Percentiles rank a stretch among this genome's conserved stretches.
These are phyloP conservation scores for Urocyon cinereoargenteus DNA, from an alignment of 2,797 vertebrate genomes.

Conservation along the genomic window DNA sequence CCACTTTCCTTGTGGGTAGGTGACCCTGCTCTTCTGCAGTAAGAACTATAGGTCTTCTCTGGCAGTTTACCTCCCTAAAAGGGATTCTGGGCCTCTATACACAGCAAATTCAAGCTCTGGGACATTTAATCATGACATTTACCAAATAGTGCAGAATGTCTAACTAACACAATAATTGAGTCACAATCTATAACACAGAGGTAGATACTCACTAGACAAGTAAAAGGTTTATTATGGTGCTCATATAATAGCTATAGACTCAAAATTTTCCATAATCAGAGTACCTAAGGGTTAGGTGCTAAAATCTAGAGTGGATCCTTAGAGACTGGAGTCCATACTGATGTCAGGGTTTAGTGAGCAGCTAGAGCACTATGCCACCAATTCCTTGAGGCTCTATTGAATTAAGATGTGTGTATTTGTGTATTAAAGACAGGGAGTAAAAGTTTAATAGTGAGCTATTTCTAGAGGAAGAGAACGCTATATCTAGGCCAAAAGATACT, in stretches of 20 bases:
- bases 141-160: neutral
- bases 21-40: neutral
- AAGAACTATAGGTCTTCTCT: rapidly evolving
- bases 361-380: neutral
- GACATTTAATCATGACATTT: neutral
- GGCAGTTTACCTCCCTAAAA: neutral
- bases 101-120: neutral
- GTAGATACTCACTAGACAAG: neutral
- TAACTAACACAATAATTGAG: neutral
- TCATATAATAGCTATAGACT: neutral
- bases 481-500: neutral
- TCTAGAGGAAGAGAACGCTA: neutral
- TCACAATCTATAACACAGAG: neutral
- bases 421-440: neutral
- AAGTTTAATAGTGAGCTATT: neutral
- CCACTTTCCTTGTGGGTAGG: neutral
- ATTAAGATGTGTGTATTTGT: neutral
- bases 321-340: neutral
- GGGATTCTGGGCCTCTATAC: neutral
- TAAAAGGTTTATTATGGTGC: neutral
- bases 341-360: neutral
- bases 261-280: neutral
- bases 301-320: neutral
- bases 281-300: too few species aligned
- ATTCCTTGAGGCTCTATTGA: neutral